Evolutionary conservation across 2,113 vertebrate species (phyloP), one percentile per base, ranked within the genome.

Genomic region (Amia ocellicauda): DNA sequence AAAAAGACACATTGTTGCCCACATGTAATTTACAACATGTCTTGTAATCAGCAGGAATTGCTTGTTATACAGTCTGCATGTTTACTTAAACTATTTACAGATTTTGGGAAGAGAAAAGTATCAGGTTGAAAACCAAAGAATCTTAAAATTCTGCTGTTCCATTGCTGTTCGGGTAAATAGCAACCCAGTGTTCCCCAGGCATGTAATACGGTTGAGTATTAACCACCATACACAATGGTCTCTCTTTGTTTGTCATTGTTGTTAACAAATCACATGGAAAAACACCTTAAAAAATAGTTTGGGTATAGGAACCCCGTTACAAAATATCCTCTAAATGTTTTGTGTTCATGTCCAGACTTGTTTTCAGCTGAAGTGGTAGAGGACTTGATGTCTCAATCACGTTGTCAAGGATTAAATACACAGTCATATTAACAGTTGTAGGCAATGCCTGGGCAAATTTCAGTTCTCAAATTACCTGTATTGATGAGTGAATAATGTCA

Each of bases 401-500:
- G 23, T 27, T 62, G 13, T 50, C 9, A n/a, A 5, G 17, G 16
- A 42, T 42, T 8, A 8, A 14, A 28, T 31, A 56, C 17, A 57
- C 14, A 56, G 41, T 59, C 36, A 59, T 53, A 3, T 63, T 63
- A 3, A 53, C 49, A 20, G 29, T 47, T 19, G 14, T 40, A 1
- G 45, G 26, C 4, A 57, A 42, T 26, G 31, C 19, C 3, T 49
- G 26, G 57, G 28, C 19, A 19, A 36, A 52, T 41, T 47, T 58
- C 56, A 29, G 14, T 4, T 3, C 16, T 23, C 2, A 20, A 1
- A 10, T 61, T 54, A 49, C 40, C 16, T 8, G 40, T 61, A 54
- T 55, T 61, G 24, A 49, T 67, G 24, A 51, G 27, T 27, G 28
- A 68, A 11, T 52, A 63, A 19, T 56, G 40, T 14, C 29, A 23